Base-by-base conservation (phyloP, 2,113 vertebrate species). In the Halichoerus grypus region DNA sequence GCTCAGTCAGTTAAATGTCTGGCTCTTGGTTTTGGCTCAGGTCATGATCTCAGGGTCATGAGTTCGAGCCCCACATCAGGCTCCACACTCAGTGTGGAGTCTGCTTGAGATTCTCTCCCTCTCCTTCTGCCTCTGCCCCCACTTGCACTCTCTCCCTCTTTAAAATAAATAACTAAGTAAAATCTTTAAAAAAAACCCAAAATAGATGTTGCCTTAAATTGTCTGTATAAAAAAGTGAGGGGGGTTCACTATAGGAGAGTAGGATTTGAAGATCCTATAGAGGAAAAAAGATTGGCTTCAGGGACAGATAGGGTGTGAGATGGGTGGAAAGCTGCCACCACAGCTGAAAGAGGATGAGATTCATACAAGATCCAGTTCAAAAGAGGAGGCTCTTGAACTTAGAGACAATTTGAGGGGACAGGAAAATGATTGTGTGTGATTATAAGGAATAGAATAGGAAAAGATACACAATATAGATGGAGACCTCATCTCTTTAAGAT, bases 401-500 rank as follows among this genome's bases (percentile, higher is more conserved):
- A 22, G 26, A 22, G 19, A 84, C 16, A 46, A 36, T 87, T 46
- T 72, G 46, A 55, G 42, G 4, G 28, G 13, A 33, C 46, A 3
- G 49, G 18, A 26, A 65, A 74, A 94, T 55, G 7, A 63, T 39
- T 21, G 1, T 86, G 9, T 76, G 16, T 57, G 28, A 59, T 59
- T 36, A 39, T 22, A 92, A 89, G 53, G 39, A 96, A 33, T 28
- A 28, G 36, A 51, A 39, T 9, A 88, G 24, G 57, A 59, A 65
- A 84, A 61, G 82, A 65, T 28, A 46, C 21, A 74, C 31, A 11
- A 51, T 59, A 31, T 31, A 69, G 65, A 76, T 74, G 42, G 39
- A 87, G 91, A 89, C 26, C 12, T 74, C 24, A n/a, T 96, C 59
- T 94, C 55, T 89, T 94, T 89, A 59, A 67, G 63, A 39, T 90